phyloP scores from a whole-genome alignment of 2,797 vertebrate species.

The Botia almorhae region DNA sequence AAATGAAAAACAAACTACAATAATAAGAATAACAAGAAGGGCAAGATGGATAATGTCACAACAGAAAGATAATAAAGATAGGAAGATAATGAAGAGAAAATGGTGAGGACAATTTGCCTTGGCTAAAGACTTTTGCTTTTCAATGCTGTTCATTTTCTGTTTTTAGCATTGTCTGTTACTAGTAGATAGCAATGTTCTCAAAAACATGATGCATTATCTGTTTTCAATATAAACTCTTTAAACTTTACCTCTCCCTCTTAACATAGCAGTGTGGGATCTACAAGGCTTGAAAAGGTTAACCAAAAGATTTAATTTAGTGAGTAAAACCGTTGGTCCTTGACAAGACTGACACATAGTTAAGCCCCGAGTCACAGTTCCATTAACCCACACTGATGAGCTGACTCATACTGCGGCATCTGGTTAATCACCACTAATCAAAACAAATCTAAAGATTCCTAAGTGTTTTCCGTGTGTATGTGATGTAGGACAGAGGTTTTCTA shows the following conservation, averaged over 20 bases:
- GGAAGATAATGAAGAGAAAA: not conserved
- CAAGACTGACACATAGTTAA: conserved; percentile 41
- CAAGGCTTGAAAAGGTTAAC: conserved; percentile 55
- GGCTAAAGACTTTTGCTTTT: not conserved
- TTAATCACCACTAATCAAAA: conserved; percentile 23
- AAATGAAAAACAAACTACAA: not conserved
- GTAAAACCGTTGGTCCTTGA: conserved; percentile 44
- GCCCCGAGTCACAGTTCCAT: conserved; percentile 48
- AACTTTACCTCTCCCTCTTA: not conserved
- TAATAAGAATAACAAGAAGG: not conserved
- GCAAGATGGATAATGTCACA: not conserved
- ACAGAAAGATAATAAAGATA: not conserved
- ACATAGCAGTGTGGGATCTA: not conserved
- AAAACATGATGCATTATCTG: conserved; percentile 6
- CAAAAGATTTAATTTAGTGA: conserved; percentile 55
- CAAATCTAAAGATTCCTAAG: not conserved
- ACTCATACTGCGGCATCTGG: conserved; percentile 1
- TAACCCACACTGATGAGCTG: conserved; percentile 41
- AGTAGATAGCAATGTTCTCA: not conserved
- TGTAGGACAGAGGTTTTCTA: too few species aligned
- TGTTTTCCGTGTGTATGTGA: not conserved
- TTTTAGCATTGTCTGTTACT: not conserved
- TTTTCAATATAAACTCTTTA: conserved; percentile 31
- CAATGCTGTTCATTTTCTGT: not conserved
- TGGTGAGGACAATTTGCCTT: not conserved